A percentile compares a stretch with the other conserved stretches of the same genome.
These are phyloP conservation scores for Myiotriccus ornatus DNA, from an alignment of 2,797 vertebrate genomes.

Conservation along the genomic window DNA sequence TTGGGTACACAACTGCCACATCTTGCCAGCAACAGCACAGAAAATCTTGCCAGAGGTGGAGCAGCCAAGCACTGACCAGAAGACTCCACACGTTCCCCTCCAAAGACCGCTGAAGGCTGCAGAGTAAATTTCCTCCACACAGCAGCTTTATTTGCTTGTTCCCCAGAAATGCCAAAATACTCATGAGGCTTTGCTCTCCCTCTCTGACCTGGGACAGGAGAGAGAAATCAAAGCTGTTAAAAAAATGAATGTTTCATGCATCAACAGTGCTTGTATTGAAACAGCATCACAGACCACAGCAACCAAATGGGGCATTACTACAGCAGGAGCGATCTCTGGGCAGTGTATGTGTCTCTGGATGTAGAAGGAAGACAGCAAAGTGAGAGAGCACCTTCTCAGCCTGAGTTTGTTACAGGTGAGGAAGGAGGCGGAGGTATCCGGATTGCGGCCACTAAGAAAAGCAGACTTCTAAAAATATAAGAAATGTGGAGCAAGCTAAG, in stretches of 20 bases:
- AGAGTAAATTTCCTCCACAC: not conserved
- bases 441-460: not conserved
- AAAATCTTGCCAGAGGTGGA: not conserved
- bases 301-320: fast-evolving
- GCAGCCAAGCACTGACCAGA: not conserved
- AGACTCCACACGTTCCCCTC: not conserved
- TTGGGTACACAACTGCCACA: not conserved
- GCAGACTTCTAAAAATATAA: not conserved
- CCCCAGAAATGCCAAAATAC: not conserved
- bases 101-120: not conserved
- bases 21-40: not conserved
- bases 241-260: not conserved
- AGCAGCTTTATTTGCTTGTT: not conserved
- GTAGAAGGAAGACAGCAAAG: not conserved
- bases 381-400: not conserved
- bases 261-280: not conserved
- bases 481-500: not conserved
- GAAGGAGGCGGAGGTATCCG: not conserved
- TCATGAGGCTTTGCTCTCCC: not conserved
- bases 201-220: not conserved
- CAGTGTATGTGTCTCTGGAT: not conserved
- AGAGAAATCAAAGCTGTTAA: not conserved
- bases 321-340: not conserved
- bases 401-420: not conserved
- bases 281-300: not conserved